Conservation (phyloP, 2,797 vertebrate species). For the Urophycis tenuis region DNA sequence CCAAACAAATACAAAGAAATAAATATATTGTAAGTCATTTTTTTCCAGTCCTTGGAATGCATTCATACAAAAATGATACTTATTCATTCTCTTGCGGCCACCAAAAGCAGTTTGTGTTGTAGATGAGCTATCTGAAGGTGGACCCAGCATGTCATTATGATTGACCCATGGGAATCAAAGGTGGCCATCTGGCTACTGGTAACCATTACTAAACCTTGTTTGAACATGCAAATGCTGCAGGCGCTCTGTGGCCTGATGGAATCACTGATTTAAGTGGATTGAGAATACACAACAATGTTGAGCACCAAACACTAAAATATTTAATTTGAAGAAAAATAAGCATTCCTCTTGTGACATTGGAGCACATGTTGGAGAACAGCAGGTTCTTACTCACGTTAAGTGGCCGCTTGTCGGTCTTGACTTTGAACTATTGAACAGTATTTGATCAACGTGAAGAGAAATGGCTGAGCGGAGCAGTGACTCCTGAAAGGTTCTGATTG, state of each 20-base stretch:
- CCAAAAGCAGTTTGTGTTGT: slow-evolving; percentile 40
- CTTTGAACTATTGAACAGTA: not conserved
- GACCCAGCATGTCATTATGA: slow-evolving; percentile 57
- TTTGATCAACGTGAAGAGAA: not conserved
- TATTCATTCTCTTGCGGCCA: slow-evolving; percentile 19
- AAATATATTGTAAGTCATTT: slow-evolving; percentile 61
- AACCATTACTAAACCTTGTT: slow-evolving; percentile 63
- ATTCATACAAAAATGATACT: slow-evolving; percentile 47
- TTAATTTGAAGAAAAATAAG: not conserved
- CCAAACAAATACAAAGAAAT: slow-evolving; percentile 57
- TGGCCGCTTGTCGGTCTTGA: not conserved
- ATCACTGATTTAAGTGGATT: slow-evolving; percentile 57
- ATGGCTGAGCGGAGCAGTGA: not conserved
- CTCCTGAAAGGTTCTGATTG: not conserved
- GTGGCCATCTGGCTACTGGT: slow-evolving; percentile 69
- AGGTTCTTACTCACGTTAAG: not conserved
- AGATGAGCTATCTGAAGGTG: slow-evolving; percentile 45
- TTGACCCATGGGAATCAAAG: slow-evolving; percentile 64
- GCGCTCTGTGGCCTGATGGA: slow-evolving; percentile 54
- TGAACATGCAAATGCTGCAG: slow-evolving; percentile 65
- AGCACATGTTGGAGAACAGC: slow-evolving; percentile 10
- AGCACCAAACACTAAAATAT: not conserved
- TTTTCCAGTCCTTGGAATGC: slow-evolving; percentile 46
- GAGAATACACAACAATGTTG: slow-evolving; percentile 38
- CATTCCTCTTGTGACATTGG: slow-evolving; percentile 1